These are phyloP conservation scores for Xenopus laevis DNA, from an alignment of 2,113 vertebrate species.

Conservation along the genomic window DNA sequence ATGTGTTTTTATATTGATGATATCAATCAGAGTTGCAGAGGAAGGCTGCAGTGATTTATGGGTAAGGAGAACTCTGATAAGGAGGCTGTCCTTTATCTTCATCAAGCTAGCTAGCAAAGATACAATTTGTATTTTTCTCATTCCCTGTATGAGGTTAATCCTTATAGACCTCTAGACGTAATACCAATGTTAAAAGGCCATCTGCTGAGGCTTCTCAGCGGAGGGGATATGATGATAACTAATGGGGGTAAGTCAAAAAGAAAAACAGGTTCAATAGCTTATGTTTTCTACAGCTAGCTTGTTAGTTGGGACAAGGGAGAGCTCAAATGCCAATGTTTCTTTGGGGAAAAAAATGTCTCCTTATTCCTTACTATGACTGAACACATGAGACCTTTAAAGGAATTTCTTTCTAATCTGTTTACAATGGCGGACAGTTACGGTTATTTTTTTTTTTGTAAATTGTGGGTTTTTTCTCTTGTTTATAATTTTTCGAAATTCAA, in stretches of 20 bases:
- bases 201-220: conserved; percentile 39
- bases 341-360: background rate
- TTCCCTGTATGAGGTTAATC: conserved; percentile 43
- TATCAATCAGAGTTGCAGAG: conserved; percentile 42
- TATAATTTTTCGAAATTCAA: too few relatives aligned
- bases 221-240: conserved; percentile 39
- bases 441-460: too few relatives aligned
- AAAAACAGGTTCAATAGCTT: conserved; percentile 36
- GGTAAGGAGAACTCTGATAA: conserved; percentile 42
- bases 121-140: conserved; percentile 43
- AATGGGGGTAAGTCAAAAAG: conserved; percentile 38
- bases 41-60: conserved; percentile 41
- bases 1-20: conserved; percentile 29
- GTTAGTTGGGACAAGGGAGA: background rate
- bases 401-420: too few relatives aligned
- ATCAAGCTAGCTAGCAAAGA: conserved; percentile 42
- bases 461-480: too few relatives aligned
- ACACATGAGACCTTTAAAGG: too few relatives aligned
- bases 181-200: conserved; percentile 46
- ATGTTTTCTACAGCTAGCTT: conserved; percentile 7
- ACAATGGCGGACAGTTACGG: too few relatives aligned
- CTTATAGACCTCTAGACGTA: conserved; percentile 43
- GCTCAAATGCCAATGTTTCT: background rate
- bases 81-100: conserved; percentile 43
- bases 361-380: too few relatives aligned